Evolutionary conservation across 2,888 invertebrate species (phyloP), one percentile per base, ranked within the genome.

Genomic region (Timandra comae): DNA sequence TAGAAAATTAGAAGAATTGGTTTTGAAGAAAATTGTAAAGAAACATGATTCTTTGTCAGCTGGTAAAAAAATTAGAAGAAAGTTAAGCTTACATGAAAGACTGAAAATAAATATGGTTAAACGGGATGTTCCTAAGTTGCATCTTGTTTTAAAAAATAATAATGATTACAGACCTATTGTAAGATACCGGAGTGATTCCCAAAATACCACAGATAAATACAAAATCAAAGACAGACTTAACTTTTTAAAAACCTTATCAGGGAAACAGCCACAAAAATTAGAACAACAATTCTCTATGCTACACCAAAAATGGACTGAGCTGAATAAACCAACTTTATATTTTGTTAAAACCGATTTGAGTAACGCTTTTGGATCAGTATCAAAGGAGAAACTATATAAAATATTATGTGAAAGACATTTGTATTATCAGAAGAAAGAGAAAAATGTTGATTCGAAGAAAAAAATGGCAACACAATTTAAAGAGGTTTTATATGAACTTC

Each of bases 351-450:
- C 77, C 3, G 87, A 87, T 50, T 61, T 87, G 0, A 75, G 69
- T 28, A 81, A 87, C 65, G 86, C 86, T 7, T 87, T 87, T 66
- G 86, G 86, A 1, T 74, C 70, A n/a, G 77, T 87, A 12, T 67
- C 75, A 40, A 77, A 61, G 48, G 56, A 62, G 3, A 64, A 64
- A 32, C 53, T 87, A 13, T 46, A 68, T 33, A 73, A 62, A 47
- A 72, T 86, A 40, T 38, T 86, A 24, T 43, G 46, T 37, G 66
- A 77, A 27, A 72, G 46, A 19, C 64, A 78, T 56, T 27, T 51
- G 1, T 41, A 49, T 12, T 62, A 63, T 29, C 73, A 74, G 36
- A 70, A 63, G 21, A 46, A 40, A 7, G 78, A 78, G 38, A 63
- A 58, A 26, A 65, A 65, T 45, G 11, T 57, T 1, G 25, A 46